A percentile compares a stretch with the other conserved stretches of the same genome.
Evolutionary conservation across 2,797 vertebrate species (phyloP).

Genomic region (Thamnophis elegans): DNA sequence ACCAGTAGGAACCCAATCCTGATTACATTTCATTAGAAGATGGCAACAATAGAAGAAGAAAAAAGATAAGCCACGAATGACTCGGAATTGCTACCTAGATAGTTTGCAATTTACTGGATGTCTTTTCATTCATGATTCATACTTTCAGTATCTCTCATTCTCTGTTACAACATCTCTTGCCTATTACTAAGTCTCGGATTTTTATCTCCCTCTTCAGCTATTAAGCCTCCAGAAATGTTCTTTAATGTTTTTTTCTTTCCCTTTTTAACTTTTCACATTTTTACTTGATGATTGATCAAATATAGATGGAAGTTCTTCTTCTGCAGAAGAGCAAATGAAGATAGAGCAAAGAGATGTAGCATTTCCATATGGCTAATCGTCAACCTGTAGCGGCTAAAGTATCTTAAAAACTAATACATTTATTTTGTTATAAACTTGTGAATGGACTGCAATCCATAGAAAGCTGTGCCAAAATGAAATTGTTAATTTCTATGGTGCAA

Average conservation of each 20-base stretch:
- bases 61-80: background rate
- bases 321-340: background rate
- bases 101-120: background rate
- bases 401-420: background rate
- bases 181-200: background rate
- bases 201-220: background rate
- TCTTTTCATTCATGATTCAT: background rate
- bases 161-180: background rate
- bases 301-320: background rate
- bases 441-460: background rate
- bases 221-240: background rate
- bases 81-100: background rate
- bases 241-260: background rate
- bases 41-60: background rate
- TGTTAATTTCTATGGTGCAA: background rate
- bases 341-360: background rate
- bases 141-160: background rate
- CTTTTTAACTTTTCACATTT: background rate
- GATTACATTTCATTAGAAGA: background rate
- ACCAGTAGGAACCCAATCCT: too few relatives aligned
- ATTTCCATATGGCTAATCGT: background rate
- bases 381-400: background rate
- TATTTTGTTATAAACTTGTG: background rate
- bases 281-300: background rate
- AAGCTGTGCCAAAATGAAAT: background rate